Evolutionary conservation across 2,797 vertebrate species (phyloP), one percentile per base, ranked within the genome.

Genomic region (Coregonus suidteri): DNA sequence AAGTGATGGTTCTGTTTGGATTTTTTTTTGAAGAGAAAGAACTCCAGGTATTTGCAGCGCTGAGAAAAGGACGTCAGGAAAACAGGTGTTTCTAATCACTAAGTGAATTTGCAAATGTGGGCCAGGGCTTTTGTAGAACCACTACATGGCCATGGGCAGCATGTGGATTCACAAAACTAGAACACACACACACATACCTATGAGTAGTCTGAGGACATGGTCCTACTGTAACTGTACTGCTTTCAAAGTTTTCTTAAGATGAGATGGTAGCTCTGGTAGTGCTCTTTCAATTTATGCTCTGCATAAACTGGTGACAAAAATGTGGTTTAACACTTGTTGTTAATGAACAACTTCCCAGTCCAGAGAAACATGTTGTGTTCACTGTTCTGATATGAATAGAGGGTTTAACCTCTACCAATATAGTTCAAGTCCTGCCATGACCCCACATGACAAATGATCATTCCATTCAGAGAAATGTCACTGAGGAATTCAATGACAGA

Each of bases 81-180:
- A 89, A 91, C 93, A 93, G 90, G 91, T 93, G 92, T 90, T 93
- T 93, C 82, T 91, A 87, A 93, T 93, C 91, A 92, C 70, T 11
- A 74, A 75, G 83, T 75, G 71, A 86, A 88, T 90, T 82, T 82
- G 74, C 70, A 88, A 87, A 91, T 86, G 88, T 47, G 9, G 3
- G 41, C 9, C 11, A 47, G 41, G 41, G 41, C 9, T 47, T 83
- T 47, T 47, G 41, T 47, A 47, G 41, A 47, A 47, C 41, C 41
- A 47, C 41, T 47, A 13, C 41, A 47, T 47, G 67, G 71, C 73
- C 76, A 68, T 37, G 86, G 83, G 77, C 88, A 86, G n/a, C n/a
- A n/a, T 59, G 75, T 73, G 77, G 81, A 47, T 47, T 47, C 41
- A 47, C 41, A 47, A 11, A 47, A 41, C 37, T 41, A 41, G 37